phyloP scores from a whole-genome alignment of 2,888 invertebrate genomes.

The Hirtodrosophila duncani region DNA sequence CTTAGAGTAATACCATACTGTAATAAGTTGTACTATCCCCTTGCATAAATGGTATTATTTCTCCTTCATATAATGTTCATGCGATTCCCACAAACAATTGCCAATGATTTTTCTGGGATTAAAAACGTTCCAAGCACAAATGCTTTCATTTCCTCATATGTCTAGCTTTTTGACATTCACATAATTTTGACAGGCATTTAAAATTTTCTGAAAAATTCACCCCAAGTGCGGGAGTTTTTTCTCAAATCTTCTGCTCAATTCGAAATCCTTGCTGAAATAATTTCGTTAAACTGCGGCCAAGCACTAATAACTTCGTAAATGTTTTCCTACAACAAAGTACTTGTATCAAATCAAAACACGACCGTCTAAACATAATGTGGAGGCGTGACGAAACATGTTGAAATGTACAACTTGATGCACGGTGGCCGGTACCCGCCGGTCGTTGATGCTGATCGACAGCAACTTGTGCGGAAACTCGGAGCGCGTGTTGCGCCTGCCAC shows the following conservation, averaged over 20 bases:
- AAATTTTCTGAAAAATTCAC: conserved; percentile 36
- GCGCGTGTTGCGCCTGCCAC: conserved; percentile 24
- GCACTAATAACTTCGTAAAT: too few species aligned
- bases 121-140: too few species aligned
- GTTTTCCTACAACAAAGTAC: too few species aligned
- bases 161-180: conserved; percentile 29
- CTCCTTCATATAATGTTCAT: neutral
- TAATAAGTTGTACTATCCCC: too few species aligned
- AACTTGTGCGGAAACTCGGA: conserved; percentile 62
- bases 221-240: conserved; percentile 4
- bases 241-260: conserved; percentile 6
- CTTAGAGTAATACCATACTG: too few species aligned
- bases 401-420: conserved; percentile 42
- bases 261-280: conserved; percentile 8
- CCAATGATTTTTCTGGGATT: neutral
- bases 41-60: too few species aligned
- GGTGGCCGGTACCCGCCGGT: conserved; percentile 29
- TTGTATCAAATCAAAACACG: conserved; percentile 33
- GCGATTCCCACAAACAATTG: conserved; percentile 2
- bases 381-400: conserved; percentile 64
- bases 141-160: conserved; percentile 15
- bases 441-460: conserved; percentile 64
- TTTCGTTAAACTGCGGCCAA: too few species aligned
- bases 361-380: conserved; percentile 47
- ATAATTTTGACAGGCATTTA: conserved; percentile 49